These are phyloP conservation scores for Smutsia temminckii DNA, from an alignment of 2,797 vertebrate genomes.

Conservation along the genomic window DNA sequence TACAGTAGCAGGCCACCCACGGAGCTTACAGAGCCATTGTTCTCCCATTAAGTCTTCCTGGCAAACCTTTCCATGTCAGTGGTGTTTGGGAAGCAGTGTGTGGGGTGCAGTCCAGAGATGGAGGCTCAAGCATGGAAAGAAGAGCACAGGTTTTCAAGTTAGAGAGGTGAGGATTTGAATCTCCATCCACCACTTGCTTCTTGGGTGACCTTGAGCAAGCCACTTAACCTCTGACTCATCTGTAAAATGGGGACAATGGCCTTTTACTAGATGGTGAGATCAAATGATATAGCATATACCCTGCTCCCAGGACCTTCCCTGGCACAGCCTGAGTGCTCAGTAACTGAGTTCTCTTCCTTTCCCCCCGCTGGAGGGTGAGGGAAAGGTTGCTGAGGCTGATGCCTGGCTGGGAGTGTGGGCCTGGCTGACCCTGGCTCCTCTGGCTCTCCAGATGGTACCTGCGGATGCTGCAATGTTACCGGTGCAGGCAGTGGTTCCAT, in stretches of 20 bases:
- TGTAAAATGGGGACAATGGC: neutral
- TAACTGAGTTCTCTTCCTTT: neutral
- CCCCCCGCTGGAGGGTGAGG: neutral
- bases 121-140: neutral
- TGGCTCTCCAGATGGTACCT: conserved; percentile 91
- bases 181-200: neutral
- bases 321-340: neutral
- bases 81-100: neutral
- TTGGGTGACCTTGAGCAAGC: neutral
- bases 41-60: neutral
- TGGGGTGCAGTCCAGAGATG: neutral
- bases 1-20: neutral
- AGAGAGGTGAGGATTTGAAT: neutral
- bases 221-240: neutral
- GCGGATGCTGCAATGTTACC: conserved; percentile 96
- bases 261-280: neutral
- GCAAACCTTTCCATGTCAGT: neutral
- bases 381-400: neutral
- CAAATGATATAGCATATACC: neutral
- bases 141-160: neutral
- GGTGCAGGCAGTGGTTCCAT: conserved; percentile 97
- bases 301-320: neutral
- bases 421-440: conserved; percentile 2
- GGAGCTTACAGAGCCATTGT: neutral
- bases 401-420: neutral